phyloP scores from a whole-genome alignment of 1,140 invertebrate genomes.

The Scaptodrosophila lebanonensis region DNA sequence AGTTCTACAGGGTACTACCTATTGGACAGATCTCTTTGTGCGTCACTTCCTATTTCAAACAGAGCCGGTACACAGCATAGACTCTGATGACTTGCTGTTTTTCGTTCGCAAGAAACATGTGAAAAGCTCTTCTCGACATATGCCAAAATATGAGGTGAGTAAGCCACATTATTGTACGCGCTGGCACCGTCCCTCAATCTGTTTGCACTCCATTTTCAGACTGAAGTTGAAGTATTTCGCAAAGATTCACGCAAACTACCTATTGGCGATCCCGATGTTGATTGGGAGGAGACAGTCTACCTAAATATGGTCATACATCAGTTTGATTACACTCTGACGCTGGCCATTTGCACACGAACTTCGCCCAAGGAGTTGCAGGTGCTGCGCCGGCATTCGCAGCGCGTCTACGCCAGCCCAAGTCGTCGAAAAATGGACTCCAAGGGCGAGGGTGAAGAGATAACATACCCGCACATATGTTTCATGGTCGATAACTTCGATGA shows the following conservation, averaged over 20 bases:
- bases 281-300: constrained; percentile 99
- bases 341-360: constrained; percentile 98
- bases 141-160: constrained; percentile 91
- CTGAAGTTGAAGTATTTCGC: constrained; percentile 96
- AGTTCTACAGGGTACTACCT: constrained; percentile 92
- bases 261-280: constrained; percentile 94
- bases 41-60: constrained; percentile 94
- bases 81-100: constrained; percentile 96
- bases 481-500: constrained; percentile 99
- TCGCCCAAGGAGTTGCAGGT: constrained; percentile 97
- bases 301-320: constrained; percentile 99
- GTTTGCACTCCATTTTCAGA: constrained; percentile 78
- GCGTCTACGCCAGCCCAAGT: constrained; percentile 97
- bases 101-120: constrained; percentile 95
- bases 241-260: constrained; percentile 97
- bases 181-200: background rate
- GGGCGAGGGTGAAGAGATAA: constrained; percentile 98
- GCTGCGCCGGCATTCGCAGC: constrained; percentile 93
- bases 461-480: constrained; percentile 99
- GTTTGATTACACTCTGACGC: constrained; percentile 97
- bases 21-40: constrained; percentile 97
- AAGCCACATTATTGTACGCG: background rate
- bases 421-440: constrained; percentile 97
- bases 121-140: constrained; percentile 88
- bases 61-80: constrained; percentile 84